Evolutionary conservation across 2,113 vertebrate genomes (phyloP), one percentile per base, ranked within the genome.

Genomic region (Accipiter cooperii): DNA sequence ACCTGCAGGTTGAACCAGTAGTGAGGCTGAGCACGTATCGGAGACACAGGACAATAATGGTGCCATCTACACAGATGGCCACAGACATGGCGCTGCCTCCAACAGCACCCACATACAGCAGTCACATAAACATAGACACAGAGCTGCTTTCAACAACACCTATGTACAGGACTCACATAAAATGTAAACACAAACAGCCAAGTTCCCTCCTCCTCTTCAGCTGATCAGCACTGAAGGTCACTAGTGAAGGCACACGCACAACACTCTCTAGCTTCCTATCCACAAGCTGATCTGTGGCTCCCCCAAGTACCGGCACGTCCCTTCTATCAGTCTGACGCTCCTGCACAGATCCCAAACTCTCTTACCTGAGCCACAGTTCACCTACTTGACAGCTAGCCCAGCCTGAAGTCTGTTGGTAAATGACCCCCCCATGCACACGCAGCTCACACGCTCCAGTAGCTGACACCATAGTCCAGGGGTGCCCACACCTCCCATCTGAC

Each of bases 391-490:
- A 55, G 31, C 17, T 70, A 49, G 13, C n/a, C 13, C 57, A 55
- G 31, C 9, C 8, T 64, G n/a, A 70, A 84, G 31, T 42, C 31
- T 64, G 17, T 33, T 31, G 31, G 17, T 64, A 55, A 64, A 55
- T 49, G 25, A 77, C 25, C 29, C 0, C 0, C 3, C 18, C 28
- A 8, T 0, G 3, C 28, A 38, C 44, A n/a, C 6, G 7, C 2
- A 2, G 11, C 34, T 73, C 40, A 60, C 25, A 36, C 7, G 16
- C 6, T 75, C 12, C 47, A 22, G 34, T 11, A 75, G 31, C 15
- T 49, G n/a, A 44, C 22, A 70, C 33, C 10, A 58, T 9, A 25
- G 22, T 8, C 6, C 55, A 44, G 13, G 15, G 21, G 4, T 71
- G 22, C 28, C 36, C 28, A 38, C 28, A 38, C 3, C 9, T 15